Percentiles rank a stretch among this genome's conserved stretches.
These are phyloP conservation scores for Brachionus angularis DNA, from an alignment of 1,140 invertebrate species.

Conservation along the genomic window DNA sequence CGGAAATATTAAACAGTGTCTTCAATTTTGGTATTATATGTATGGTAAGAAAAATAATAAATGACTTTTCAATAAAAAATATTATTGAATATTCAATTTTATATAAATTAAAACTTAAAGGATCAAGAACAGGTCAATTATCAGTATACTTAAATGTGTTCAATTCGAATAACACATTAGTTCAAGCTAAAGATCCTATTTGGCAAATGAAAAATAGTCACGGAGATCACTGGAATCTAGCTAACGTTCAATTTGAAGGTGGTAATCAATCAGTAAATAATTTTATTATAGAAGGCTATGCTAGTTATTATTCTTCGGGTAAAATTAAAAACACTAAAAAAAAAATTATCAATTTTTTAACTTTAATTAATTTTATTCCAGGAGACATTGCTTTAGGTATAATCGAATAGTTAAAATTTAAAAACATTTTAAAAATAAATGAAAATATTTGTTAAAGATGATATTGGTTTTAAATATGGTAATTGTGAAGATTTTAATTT, in stretches of 20 bases:
- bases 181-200: conserved; percentile 1
- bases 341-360: too few relatives aligned
- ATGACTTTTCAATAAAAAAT: background rate
- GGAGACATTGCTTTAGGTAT: conserved; percentile 25
- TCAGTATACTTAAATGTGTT: background rate
- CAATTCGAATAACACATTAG: background rate
- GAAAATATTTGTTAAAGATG: background rate
- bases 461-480: conserved; percentile 10
- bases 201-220: conserved; percentile 37
- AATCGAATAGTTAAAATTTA: background rate
- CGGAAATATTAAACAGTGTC: conserved; percentile 44
- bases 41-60: conserved; percentile 44
- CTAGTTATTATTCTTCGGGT: background rate
- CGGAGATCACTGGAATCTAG: conserved; percentile 32
- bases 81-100: background rate
- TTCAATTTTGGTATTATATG: conserved; percentile 49
- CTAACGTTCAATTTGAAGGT: conserved; percentile 3
- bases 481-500: conserved; percentile 5
- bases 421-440: background rate
- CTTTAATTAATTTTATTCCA: too few relatives aligned
- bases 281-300: conserved; percentile 34
- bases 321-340: too few relatives aligned
- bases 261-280: background rate
- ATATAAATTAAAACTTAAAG: conserved; percentile 14
- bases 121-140: background rate